phyloP scores from a whole-genome alignment of 2,888 invertebrate species.

The Antheraea assamensis region DNA sequence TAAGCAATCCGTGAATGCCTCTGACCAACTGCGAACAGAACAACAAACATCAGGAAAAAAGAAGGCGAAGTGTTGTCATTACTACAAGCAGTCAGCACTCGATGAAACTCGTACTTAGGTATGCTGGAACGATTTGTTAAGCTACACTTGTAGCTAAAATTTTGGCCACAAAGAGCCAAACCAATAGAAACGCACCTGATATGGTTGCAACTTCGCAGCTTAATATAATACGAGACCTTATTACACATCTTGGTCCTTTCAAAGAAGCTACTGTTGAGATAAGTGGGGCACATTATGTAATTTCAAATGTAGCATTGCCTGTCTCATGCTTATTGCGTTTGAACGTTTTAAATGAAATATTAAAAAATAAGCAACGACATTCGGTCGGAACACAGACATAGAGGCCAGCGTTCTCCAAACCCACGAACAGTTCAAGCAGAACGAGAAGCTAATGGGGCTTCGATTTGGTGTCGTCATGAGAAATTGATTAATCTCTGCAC shows the following conservation, averaged over 20 bases:
- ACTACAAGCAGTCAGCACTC: constrained; percentile 40
- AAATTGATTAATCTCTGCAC: constrained; percentile 27
- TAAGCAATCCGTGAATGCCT: constrained; percentile 43
- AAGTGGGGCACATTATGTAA: constrained; percentile 36
- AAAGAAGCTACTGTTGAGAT: constrained; percentile 38
- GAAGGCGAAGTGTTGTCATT: constrained; percentile 41
- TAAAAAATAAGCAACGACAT: no score
- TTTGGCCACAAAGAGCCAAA: no score
- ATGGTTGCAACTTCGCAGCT: constrained; percentile 36
- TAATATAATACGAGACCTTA: constrained; percentile 35
- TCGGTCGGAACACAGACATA: no score
- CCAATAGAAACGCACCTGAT: constrained; percentile 33
- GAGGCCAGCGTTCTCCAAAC: constrained; percentile 29
- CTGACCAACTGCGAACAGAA: constrained; percentile 43
- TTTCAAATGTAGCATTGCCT: constrained; percentile 36
- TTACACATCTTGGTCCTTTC: constrained; percentile 32
- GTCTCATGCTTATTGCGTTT: no score
- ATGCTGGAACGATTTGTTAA: constrained; percentile 39
- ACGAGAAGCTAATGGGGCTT: constrained; percentile 24
- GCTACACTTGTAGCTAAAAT: constrained; percentile 35
- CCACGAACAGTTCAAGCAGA: constrained; percentile 22
- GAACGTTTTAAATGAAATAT: no score
- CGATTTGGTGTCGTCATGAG: constrained; percentile 34
- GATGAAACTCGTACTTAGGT: constrained; percentile 43
- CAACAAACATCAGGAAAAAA: constrained; percentile 33